Conservation (phyloP, 2,888 invertebrate genomes). For the Oligia latruncula region DNA sequence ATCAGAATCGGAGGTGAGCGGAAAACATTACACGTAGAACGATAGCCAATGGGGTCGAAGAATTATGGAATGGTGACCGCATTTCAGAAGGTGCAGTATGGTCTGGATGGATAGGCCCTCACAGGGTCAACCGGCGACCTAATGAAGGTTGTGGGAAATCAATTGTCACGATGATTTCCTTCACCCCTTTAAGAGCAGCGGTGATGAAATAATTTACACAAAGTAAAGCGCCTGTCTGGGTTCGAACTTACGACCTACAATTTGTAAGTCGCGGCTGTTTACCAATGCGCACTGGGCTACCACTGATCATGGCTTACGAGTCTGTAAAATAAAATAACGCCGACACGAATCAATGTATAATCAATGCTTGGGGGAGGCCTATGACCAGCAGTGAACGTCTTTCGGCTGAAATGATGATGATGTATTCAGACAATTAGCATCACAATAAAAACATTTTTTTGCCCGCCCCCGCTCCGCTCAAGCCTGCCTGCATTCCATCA, state of each 20-base stretch:
- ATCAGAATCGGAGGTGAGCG: background rate
- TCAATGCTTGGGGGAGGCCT: too few relatives aligned
- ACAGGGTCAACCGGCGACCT: background rate
- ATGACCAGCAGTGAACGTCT: too few relatives aligned
- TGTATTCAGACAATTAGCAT: background rate
- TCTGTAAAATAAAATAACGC: background rate
- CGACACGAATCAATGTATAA: too few relatives aligned
- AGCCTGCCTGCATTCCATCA: conserved; percentile 5
- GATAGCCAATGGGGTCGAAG: background rate
- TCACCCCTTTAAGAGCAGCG: too few relatives aligned
- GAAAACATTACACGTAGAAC: background rate
- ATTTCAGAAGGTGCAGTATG: too few relatives aligned
- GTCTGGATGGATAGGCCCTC: too few relatives aligned
- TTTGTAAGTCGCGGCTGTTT: too few relatives aligned
- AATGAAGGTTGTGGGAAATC: background rate
- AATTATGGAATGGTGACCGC: background rate
- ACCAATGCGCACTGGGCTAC: too few relatives aligned
- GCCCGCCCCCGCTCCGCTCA: conserved; percentile 39
- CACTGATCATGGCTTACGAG: background rate
- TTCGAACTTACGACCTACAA: too few relatives aligned
- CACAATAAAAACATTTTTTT: background rate
- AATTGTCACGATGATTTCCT: background rate
- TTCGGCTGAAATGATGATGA: too few relatives aligned
- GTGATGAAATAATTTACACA: too few relatives aligned
- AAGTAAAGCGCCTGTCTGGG: too few relatives aligned